phyloP scores from a whole-genome alignment of 1,140 invertebrate species.

The Meloidogyne chitwoodi region DNA sequence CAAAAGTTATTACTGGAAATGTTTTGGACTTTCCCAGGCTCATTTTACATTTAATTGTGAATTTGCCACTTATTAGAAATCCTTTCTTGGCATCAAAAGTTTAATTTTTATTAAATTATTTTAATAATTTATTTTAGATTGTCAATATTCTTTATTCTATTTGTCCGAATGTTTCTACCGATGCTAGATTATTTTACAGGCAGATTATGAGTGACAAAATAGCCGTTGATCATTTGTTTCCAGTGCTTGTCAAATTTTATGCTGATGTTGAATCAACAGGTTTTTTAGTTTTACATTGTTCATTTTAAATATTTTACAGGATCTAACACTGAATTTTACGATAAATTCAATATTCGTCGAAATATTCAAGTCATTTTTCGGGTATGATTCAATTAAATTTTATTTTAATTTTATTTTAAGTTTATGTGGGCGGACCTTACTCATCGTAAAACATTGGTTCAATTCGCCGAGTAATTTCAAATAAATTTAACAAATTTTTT shows the following conservation, averaged over 20 bases:
- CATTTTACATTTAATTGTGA: conserved; percentile 81
- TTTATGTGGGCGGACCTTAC: conserved; percentile 63
- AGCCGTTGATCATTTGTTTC: conserved; percentile 75
- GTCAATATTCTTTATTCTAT: conserved; percentile 89
- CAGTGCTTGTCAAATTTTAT: conserved; percentile 93
- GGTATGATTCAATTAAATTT: background rate
- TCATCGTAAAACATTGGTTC: conserved; percentile 64
- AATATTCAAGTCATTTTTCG: conserved; percentile 87
- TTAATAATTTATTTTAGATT: conserved; percentile 41
- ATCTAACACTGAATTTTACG: conserved; percentile 93
- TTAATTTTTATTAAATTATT: background rate
- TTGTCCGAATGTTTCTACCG: conserved; percentile 75
- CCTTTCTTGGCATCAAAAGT: conserved; percentile 88
- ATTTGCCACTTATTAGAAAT: conserved; percentile 83
- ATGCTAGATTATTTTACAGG: conserved; percentile 65
- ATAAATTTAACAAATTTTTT: conserved; percentile 17
- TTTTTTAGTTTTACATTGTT: background rate
- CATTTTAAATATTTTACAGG: background rate
- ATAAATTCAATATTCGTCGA: conserved; percentile 96
- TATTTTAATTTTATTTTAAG: conserved; percentile 64
- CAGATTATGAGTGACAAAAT: conserved; percentile 82
- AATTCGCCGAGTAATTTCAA: conserved; percentile 62
- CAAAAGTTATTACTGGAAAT: conserved; percentile 71
- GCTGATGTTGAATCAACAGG: conserved; percentile 94
- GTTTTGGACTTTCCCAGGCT: conserved; percentile 79